Conservation (phyloP, 1,140 invertebrate species). For the Zaprionus africanus region DNA sequence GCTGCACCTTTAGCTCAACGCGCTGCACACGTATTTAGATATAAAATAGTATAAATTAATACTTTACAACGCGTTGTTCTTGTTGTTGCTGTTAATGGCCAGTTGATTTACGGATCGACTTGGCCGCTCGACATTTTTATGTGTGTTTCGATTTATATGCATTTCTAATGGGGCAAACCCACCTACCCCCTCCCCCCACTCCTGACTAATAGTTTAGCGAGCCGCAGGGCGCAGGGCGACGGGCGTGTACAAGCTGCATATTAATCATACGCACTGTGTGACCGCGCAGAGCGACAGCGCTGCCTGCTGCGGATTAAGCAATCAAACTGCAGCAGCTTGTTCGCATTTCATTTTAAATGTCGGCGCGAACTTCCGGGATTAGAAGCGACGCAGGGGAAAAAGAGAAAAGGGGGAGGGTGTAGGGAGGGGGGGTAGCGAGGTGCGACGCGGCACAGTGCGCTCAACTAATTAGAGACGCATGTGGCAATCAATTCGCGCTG, state of each 20-base stretch:
- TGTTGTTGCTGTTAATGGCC: slow-evolving; percentile 60
- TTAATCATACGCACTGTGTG: slow-evolving; percentile 70
- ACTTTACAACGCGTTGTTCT: slow-evolving; percentile 30
- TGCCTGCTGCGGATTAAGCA: slow-evolving; percentile 51
- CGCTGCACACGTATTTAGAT: slow-evolving; percentile 18
- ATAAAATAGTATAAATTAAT: slow-evolving; percentile 45
- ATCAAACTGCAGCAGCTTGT: slow-evolving; percentile 61
- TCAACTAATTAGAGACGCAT: slow-evolving; percentile 75
- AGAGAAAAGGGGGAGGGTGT: neutral
- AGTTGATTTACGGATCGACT: slow-evolving; percentile 65
- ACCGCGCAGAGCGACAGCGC: slow-evolving; percentile 19
- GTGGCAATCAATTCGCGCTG: slow-evolving; percentile 69
- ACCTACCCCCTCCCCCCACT: neutral
- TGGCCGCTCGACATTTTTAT: slow-evolving; percentile 67
- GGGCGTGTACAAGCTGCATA: slow-evolving; percentile 41
- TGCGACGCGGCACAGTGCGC: slow-evolving; percentile 17
- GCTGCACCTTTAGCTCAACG: slow-evolving; percentile 13
- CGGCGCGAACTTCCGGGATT: slow-evolving; percentile 71
- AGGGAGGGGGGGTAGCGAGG: neutral
- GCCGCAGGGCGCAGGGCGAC: slow-evolving; percentile 22
- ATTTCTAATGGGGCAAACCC: slow-evolving; percentile 57
- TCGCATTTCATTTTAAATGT: slow-evolving; percentile 70
- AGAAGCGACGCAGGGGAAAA: neutral
- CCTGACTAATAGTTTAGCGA: slow-evolving; percentile 43
- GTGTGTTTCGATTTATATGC: slow-evolving; percentile 70